Conservation (phyloP, 2,113 vertebrate species). For the Melanerpes aurifrons region DNA sequence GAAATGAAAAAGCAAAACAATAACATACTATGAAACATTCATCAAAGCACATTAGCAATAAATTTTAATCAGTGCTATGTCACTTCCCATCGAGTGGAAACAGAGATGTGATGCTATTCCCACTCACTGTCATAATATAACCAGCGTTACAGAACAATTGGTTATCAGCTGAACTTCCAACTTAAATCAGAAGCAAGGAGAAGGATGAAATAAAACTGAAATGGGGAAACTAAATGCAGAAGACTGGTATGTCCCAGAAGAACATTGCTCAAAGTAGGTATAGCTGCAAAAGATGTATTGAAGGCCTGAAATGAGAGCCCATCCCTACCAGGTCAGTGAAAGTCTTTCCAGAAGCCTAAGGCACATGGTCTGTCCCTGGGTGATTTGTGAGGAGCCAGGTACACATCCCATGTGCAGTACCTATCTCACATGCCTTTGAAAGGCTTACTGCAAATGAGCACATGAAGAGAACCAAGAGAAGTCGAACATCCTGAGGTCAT, state of each 20-base stretch:
- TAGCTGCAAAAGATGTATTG: not conserved
- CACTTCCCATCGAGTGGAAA: constrained; percentile 46
- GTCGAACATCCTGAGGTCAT: not conserved
- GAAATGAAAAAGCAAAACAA: constrained; percentile 47
- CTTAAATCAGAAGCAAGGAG: not conserved
- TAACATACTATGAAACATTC: constrained; percentile 48
- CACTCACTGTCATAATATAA: constrained; percentile 8
- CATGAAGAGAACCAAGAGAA: not conserved
- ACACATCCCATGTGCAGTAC: not conserved
- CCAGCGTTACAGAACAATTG: not conserved
- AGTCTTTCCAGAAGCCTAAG: not conserved
- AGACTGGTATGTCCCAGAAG: not conserved
- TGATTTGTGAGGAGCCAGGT: not conserved
- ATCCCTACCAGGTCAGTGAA: not conserved
- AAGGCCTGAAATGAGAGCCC: not conserved
- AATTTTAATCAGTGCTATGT: constrained; percentile 61
- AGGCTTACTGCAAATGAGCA: not conserved
- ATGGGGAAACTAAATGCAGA: not conserved
- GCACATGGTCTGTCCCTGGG: not conserved
- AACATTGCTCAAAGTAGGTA: not conserved
- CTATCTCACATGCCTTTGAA: not conserved
- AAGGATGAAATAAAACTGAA: not conserved
- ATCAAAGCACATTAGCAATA: constrained; percentile 57
- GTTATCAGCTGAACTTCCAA: constrained; percentile 3
- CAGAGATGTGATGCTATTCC: not conserved